Conservation (phyloP, 2,888 invertebrate genomes). For the Julus scanicus region DNA sequence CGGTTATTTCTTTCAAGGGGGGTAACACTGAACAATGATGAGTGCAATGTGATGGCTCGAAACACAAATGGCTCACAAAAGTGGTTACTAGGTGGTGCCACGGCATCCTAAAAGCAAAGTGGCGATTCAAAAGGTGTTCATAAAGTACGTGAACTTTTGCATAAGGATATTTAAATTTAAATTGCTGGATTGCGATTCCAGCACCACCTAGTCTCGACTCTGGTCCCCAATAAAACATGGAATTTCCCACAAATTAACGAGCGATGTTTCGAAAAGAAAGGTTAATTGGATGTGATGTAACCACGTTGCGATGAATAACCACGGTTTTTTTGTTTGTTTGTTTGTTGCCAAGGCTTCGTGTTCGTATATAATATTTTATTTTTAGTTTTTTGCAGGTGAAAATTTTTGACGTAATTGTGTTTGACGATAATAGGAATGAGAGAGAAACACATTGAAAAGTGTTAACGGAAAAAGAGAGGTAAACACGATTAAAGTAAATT, state of each 20-base stretch:
- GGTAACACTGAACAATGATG: neutral
- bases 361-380: neutral
- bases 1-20: neutral
- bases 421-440: neutral
- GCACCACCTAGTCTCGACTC: neutral
- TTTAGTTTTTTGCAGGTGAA: neutral
- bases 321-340: neutral
- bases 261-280: neutral
- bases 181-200: neutral
- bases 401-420: neutral
- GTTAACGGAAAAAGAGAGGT: neutral
- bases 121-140: neutral
- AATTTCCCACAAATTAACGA: too few relatives aligned
- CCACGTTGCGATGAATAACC: neutral
- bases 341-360: neutral
- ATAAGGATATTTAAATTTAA: neutral
- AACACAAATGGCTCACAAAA: neutral
- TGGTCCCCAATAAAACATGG: neutral
- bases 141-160: neutral
- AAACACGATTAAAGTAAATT: neutral
- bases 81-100: neutral
- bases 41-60: neutral
- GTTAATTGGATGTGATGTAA: constrained; percentile 33
- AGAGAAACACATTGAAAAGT: neutral
- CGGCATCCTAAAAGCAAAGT: neutral